These are phyloP conservation scores for Xiphydria camelus DNA, from an alignment of 2,888 invertebrate genomes.

Conservation along the genomic window DNA sequence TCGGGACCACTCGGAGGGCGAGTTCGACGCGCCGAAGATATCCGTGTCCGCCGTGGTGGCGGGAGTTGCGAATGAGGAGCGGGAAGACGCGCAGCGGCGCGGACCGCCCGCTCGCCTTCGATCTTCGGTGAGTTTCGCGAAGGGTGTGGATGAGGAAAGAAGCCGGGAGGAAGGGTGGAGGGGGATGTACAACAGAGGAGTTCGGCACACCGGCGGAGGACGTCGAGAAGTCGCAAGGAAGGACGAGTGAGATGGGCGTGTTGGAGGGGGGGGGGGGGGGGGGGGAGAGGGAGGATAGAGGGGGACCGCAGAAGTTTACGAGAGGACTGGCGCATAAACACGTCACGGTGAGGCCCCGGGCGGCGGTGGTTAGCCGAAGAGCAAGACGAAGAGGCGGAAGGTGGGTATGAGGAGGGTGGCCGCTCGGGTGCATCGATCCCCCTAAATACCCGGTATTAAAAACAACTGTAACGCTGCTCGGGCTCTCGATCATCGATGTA, in stretches of 20 bases:
- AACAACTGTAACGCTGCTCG: slow-evolving; percentile 29
- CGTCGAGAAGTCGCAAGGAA: slow-evolving; percentile 5
- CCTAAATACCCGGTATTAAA: slow-evolving; percentile 32
- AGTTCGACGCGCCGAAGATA: not conserved
- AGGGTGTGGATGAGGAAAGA: not conserved
- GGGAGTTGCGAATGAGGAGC: not conserved
- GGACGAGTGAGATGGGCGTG: not conserved
- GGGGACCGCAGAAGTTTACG: slow-evolving; percentile 36
- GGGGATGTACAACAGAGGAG: not conserved
- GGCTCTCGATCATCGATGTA: slow-evolving; percentile 30
- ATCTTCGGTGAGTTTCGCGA: not conserved
- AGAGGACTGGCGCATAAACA: slow-evolving; percentile 43
- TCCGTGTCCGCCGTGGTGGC: not conserved
- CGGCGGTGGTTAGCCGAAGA: slow-evolving; percentile 25
- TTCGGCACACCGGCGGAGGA: not conserved
- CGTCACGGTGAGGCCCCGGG: slow-evolving; percentile 36
- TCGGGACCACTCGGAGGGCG: not conserved
- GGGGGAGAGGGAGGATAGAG: slow-evolving; percentile 15
- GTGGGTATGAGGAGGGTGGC: slow-evolving; percentile 9
- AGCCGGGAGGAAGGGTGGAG: not conserved
- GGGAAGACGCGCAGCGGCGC: not conserved
- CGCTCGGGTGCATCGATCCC: slow-evolving; percentile 9
- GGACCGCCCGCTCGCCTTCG: not conserved
- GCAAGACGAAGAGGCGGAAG: slow-evolving; percentile 5
- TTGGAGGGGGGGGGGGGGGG: not conserved